Base-by-base conservation (phyloP, 1,140 invertebrate genomes). In the Gonatopus flavifemur region DNA sequence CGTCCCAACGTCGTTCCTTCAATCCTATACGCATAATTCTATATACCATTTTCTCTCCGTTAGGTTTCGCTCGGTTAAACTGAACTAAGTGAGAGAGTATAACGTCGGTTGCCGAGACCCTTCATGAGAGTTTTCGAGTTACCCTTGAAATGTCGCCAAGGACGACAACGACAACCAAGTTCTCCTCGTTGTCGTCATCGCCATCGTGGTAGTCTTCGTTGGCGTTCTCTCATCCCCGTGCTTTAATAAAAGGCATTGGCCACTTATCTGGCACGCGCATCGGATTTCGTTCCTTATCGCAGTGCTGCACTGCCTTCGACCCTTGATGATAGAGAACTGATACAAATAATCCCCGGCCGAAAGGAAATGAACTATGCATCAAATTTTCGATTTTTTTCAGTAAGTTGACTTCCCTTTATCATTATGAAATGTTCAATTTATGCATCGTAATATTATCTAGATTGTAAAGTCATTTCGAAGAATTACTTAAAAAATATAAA, bases 221-320 rank as follows among this genome's bases (percentile, higher is more conserved):
- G n/a, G n/a, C n/a, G n/a, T n/a, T n/a, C n/a, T n/a, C n/a, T n/a
- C n/a, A n/a, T 62, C 57, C 53, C 67, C 54, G 52, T 57, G 60
- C 64, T 62, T n/a, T n/a, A n/a, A n/a, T n/a, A n/a, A 58, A 62
- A 70, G 66, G 69, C 72, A 74, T 75, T 73, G 70, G 67, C 69
- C 64, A 74, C 74, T 78, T 78, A 78, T 78, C 76, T 78, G 74
- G 74, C 76, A 78, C 76, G 76, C 76, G 76, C 74, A 78, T 78
- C 76, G 73, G 74, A 78, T 78, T 77, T 71, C 71, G 72, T 74
- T 67, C 62, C 76, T 78, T 78, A 78, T 78, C 76, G 69, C 60
- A 42, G 40, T 50, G 62, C 59, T 73, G 70, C 74, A 72, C 70
- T 74, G 75, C 76, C 77, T 77, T 78, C 72, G 67, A n/a, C n/a